phyloP scores from a whole-genome alignment of 1,140 invertebrate genomes.

The Chrysoperla carnea region DNA sequence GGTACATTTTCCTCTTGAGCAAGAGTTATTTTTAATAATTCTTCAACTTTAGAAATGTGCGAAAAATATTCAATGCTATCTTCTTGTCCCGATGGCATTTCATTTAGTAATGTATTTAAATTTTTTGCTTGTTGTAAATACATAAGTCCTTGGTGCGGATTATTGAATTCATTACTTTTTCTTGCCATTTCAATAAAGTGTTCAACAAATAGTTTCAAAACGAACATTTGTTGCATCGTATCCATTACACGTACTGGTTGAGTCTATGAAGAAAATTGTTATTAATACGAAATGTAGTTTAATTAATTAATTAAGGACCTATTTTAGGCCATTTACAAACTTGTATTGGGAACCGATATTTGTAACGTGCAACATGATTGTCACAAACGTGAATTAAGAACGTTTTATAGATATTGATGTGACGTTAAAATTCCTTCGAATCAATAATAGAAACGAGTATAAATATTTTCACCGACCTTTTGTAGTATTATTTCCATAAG shows the following conservation, averaged over 20 bases:
- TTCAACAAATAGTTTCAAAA: slow-evolving; percentile 45
- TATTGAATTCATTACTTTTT: slow-evolving; percentile 34
- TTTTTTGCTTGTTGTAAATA: slow-evolving; percentile 46
- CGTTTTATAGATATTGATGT: slow-evolving; percentile 5
- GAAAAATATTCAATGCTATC: neutral
- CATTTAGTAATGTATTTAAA: slow-evolving; percentile 36
- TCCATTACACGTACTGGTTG: slow-evolving; percentile 17
- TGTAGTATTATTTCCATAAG: too few species aligned
- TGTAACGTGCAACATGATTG: too few species aligned
- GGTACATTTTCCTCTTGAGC: too few species aligned
- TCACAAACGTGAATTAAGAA: too few species aligned
- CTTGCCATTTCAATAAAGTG: slow-evolving; percentile 49
- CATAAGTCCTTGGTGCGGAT: slow-evolving; percentile 32
- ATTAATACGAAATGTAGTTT: slow-evolving; percentile 4
- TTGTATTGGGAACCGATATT: too few species aligned
- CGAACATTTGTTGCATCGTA: slow-evolving; percentile 27
- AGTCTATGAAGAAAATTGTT: slow-evolving; percentile 5
- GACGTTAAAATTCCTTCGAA: too few species aligned
- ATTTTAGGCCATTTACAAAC: too few species aligned
- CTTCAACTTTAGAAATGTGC: too few species aligned
- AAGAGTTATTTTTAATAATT: too few species aligned
- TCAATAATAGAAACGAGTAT: too few species aligned
- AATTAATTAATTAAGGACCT: too few species aligned
- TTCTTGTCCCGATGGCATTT: slow-evolving; percentile 28
- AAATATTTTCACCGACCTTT: too few species aligned